These are phyloP conservation scores for Prunella himalayana DNA, from an alignment of 2,113 vertebrate species.

Conservation along the genomic window DNA sequence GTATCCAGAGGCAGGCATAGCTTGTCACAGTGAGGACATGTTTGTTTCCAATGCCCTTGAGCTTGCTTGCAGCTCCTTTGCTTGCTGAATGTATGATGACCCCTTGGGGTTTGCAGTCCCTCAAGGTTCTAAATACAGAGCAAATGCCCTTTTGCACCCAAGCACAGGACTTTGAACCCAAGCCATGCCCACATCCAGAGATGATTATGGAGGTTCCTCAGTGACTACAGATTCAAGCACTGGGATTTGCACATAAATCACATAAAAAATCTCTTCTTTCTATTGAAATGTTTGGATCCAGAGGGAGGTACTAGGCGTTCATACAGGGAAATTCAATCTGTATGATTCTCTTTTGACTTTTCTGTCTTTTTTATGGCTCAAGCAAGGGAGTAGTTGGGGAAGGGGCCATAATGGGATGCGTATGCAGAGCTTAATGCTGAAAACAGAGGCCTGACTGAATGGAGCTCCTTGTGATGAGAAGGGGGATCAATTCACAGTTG, in stretches of 20 bases:
- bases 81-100: neutral
- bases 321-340: neutral
- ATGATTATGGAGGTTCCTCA: neutral
- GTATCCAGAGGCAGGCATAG: neutral
- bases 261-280: neutral
- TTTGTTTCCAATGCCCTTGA: conserved; percentile 4
- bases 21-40: neutral
- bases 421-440: neutral
- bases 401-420: neutral
- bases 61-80: neutral
- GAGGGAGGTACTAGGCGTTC: neutral
- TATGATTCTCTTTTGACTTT: neutral
- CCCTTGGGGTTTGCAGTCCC: conserved; percentile 9
- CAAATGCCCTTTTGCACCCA: conserved; percentile 13
- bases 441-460: conserved; percentile 14
- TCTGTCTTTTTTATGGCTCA: neutral
- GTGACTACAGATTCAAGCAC: neutral
- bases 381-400: neutral
- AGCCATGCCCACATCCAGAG: neutral
- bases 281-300: conserved; percentile 20
- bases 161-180: neutral
- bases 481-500: conserved; percentile 24
- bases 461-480: conserved; percentile 23
- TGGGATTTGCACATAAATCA: neutral
- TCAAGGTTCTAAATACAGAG: neutral